Conservation (phyloP, 2,797 vertebrate species). For the Microctenopoma lineatum region DNA sequence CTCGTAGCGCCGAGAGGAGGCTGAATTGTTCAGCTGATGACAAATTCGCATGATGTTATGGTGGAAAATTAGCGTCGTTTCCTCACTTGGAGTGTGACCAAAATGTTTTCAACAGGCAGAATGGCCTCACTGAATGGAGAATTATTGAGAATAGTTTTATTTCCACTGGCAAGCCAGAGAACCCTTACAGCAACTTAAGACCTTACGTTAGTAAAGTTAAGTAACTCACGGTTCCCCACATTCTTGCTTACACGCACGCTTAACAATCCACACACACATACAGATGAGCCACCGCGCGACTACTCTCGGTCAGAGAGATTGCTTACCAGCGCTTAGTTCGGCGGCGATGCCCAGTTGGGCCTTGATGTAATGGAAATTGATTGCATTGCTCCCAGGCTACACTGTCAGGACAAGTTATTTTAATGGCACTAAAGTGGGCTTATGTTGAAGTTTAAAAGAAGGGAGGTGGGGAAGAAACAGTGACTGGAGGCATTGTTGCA, state of each 20-base stretch:
- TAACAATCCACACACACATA: conserved; percentile 1
- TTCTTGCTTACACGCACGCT: conserved; percentile 10
- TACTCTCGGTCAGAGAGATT: conserved; percentile 63
- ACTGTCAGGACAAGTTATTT: conserved; percentile 80
- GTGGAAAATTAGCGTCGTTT: conserved; percentile 36
- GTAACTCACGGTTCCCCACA: conserved; percentile 1
- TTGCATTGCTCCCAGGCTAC: conserved; percentile 72
- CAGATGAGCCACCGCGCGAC: conserved; percentile 31
- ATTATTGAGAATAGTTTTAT: not conserved
- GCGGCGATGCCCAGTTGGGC: conserved; percentile 64
- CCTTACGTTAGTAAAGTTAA: conserved; percentile 22
- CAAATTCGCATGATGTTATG: conserved; percentile 28
- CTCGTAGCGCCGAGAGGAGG: not conserved
- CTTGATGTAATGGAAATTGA: conserved; percentile 82
- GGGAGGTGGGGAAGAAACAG: conserved; percentile 30
- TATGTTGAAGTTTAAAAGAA: conserved; percentile 71
- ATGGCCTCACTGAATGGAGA: not conserved
- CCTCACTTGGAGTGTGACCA: conserved; percentile 14
- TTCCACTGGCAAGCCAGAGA: conserved; percentile 16
- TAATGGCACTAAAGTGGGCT: conserved; percentile 74
- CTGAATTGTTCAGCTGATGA: conserved; percentile 39
- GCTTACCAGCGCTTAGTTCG: conserved; percentile 71
- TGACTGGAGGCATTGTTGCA: conserved; percentile 60
- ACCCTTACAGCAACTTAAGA: conserved; percentile 3
- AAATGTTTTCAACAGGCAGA: not conserved